Conservation (phyloP, 2,797 vertebrate species). For the Eupleurogrammus muticus region DNA sequence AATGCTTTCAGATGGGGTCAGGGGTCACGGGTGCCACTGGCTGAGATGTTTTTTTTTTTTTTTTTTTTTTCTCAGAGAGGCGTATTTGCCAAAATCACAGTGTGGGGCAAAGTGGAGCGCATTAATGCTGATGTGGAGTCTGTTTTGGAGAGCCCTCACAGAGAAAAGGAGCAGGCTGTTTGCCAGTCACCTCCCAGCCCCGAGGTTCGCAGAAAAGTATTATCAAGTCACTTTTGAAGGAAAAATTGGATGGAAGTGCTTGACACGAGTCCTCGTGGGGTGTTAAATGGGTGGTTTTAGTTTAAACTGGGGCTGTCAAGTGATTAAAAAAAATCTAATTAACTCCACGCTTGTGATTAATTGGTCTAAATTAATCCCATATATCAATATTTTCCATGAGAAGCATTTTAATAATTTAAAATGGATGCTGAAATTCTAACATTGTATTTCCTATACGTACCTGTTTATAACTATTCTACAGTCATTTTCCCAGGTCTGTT, state of each 20-base stretch:
- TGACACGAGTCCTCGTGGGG: background rate
- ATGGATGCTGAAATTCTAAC: too few relatives aligned
- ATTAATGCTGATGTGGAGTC: constrained; percentile 43
- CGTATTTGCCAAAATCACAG: constrained; percentile 52
- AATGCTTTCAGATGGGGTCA: constrained; percentile 52
- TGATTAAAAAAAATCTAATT: too few relatives aligned
- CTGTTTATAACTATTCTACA: too few relatives aligned
- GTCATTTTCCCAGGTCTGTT: constrained; percentile 18
- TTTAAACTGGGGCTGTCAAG: background rate
- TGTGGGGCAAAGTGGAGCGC: constrained; percentile 37
- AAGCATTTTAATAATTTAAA: too few relatives aligned
- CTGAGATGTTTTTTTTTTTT: constrained; percentile 40
- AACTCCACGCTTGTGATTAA: too few relatives aligned
- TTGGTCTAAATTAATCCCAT: too few relatives aligned
- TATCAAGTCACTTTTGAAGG: constrained; percentile 7
- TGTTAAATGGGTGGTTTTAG: background rate
- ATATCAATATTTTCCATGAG: too few relatives aligned
- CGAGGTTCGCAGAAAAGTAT: constrained; percentile 33
- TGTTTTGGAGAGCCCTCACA: constrained; percentile 43
- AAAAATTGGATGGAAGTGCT: background rate
- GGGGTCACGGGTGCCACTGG: constrained; percentile 55
- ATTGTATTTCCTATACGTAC: too few relatives aligned
- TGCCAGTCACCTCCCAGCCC: constrained; percentile 33
- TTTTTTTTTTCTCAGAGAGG: constrained; percentile 34
- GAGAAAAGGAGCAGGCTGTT: constrained; percentile 33